phyloP scores from a whole-genome alignment of 1,140 invertebrate species.

The Drosophila tani region DNA sequence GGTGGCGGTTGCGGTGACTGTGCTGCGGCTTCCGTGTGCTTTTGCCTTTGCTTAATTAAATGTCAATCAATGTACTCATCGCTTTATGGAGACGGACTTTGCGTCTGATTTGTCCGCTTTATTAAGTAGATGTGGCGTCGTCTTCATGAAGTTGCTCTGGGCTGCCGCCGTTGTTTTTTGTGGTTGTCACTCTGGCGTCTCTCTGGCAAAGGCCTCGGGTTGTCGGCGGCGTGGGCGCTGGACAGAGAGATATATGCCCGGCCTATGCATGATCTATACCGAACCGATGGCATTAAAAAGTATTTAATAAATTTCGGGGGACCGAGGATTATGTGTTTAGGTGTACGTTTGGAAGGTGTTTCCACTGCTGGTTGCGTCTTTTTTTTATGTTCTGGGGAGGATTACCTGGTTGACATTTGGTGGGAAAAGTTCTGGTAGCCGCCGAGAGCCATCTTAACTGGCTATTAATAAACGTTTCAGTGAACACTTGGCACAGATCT shows the following conservation, averaged over 20 bases:
- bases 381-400: constrained; percentile 40
- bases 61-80: constrained; percentile 71
- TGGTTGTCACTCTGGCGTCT: constrained; percentile 50
- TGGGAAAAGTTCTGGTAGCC: constrained; percentile 72
- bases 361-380: constrained; percentile 34
- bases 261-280: constrained; percentile 45
- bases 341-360: constrained; percentile 32
- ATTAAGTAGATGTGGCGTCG: constrained; percentile 67
- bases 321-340: constrained; percentile 70
- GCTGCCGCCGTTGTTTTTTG: constrained; percentile 12
- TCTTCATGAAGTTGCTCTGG: constrained; percentile 28
- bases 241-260: constrained; percentile 58
- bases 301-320: constrained; percentile 75
- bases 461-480: constrained; percentile 67
- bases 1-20: constrained; percentile 31
- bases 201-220: constrained; percentile 41
- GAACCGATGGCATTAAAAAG: constrained; percentile 70
- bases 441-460: constrained; percentile 40
- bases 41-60: constrained; percentile 81
- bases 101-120: constrained; percentile 78
- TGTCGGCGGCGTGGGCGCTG: constrained; percentile 66
- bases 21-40: constrained; percentile 74
- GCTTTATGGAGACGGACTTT: constrained; percentile 49
- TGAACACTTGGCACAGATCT: constrained; percentile 56
- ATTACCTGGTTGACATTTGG: constrained; percentile 63